Evolutionary conservation across 2,113 vertebrate species (phyloP).

Genomic region (Python bivittatus): DNA sequence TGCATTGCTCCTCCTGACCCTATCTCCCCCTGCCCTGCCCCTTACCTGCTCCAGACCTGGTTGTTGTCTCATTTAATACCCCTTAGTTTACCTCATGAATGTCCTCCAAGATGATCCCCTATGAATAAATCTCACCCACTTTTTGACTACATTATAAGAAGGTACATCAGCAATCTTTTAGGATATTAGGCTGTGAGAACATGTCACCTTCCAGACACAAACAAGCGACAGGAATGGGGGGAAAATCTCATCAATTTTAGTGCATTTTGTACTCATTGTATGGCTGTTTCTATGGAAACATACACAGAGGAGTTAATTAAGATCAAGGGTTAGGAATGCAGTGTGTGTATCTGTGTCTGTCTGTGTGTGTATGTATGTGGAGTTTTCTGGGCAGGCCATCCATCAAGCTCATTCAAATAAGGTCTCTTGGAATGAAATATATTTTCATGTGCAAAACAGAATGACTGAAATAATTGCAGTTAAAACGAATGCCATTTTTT

Average conservation of each 20-base stretch:
- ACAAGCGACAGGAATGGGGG: constrained; percentile 36
- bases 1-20: too few species aligned
- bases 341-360: neutral
- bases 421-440: constrained; percentile 62
- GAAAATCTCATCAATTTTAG: constrained; percentile 36
- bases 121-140: neutral
- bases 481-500: constrained; percentile 66
- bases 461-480: constrained; percentile 58
- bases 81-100: neutral
- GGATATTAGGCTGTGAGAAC: neutral
- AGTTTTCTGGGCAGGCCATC: constrained; percentile 67
- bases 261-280: constrained; percentile 65
- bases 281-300: constrained; percentile 70
- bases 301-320: constrained; percentile 72
- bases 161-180: neutral
- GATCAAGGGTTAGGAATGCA: constrained; percentile 66
- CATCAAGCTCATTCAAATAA: constrained; percentile 72
- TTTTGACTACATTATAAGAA: neutral
- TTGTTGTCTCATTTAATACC: neutral
- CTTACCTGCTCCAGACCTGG: neutral
- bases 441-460: constrained; percentile 47
- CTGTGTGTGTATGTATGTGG: constrained; percentile 59
- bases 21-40: neutral
- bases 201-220: constrained; percentile 8
- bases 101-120: neutral